Evolutionary conservation across 53 echinoderm and acorn worm genomes (phyloP), one percentile per base, ranked within the genome.

Genomic region (Paracentrotus lividus): DNA sequence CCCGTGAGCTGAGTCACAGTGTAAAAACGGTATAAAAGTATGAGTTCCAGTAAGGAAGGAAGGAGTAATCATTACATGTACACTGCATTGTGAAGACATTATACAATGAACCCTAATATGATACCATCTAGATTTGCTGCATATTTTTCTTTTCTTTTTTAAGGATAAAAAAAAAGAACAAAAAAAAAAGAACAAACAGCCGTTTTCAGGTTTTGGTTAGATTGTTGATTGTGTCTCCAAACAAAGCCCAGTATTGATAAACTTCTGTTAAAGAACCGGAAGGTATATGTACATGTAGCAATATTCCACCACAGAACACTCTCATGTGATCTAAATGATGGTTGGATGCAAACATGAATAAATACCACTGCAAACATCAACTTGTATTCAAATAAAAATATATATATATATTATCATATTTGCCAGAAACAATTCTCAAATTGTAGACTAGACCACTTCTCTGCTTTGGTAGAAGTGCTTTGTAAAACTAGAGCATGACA

Each of bases 401-500:
- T 2, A 16, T n/a, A n/a, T n/a, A n/a, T n/a, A n/a, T n/a, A 3
- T 31, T 66, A 0, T 72, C 20, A 38, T 72, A 5, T 27, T 72
- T 3, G 5, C 72, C 13, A 40, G 40, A 72, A 20, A 57, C 1
- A 72, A 72, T 45, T 47, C 81, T 81, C 26, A 47, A 81, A 10
- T 81, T 81, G 47, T 45, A 81, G 81, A 81, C 81, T 81, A 81
- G 2, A 33, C 47, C 26, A 20, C 81, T 45, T n/a, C 33, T 45
- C 81, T n/a, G 47, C n/a, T 81, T 81, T 81, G 81, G n/a, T 81
- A 81, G 24, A 81, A 81, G 81, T 47, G 81, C 47, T 81, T 81
- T 81, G 44, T 81, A 81, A 81, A 81, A 81, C 81, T 81, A 47
- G 81, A 81, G 81, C 81, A 81, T 45, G 81, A 81, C 45, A 81